These are phyloP conservation scores for Drosophila fuyamai DNA, from an alignment of 1,140 invertebrate species.

Conservation along the genomic window DNA sequence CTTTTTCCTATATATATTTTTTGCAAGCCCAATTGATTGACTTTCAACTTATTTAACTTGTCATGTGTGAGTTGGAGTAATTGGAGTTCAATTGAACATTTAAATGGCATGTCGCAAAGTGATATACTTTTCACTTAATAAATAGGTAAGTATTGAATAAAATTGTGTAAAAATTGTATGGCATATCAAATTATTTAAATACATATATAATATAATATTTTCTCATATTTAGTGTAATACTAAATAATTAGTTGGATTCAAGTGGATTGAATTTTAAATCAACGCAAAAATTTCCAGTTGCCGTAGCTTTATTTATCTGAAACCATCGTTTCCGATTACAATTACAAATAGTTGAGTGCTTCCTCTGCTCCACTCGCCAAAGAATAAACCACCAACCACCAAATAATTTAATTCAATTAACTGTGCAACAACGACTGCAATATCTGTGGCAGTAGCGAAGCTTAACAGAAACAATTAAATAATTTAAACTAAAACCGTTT, in stretches of 20 bases:
- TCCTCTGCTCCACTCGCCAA: neutral
- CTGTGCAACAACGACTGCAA: neutral
- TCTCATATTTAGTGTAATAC: too few species aligned
- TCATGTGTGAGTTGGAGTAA: neutral
- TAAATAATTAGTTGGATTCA: neutral
- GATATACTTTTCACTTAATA: too few species aligned
- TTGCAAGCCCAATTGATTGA: constrained; percentile 33
- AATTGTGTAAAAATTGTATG: too few species aligned
- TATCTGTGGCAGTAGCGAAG: constrained; percentile 9
- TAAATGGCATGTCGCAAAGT: too few species aligned
- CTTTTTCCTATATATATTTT: constrained; percentile 2
- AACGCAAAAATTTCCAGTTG: neutral
- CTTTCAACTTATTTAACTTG: neutral
- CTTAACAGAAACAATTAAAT: constrained; percentile 65
- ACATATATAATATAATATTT: too few species aligned
- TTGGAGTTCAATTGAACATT: neutral
- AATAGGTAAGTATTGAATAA: too few species aligned
- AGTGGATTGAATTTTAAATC: neutral
- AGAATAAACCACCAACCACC: constrained; percentile 35
- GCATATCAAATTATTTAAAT: too few species aligned
- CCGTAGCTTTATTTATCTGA: neutral
- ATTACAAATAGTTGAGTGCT: constrained; percentile 14
- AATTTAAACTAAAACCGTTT: constrained; percentile 62
- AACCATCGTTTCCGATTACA: constrained; percentile 18
- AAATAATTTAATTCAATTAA: constrained; percentile 78